Conservation (phyloP, 2,888 invertebrate genomes). For the Steromphala cineraria region DNA sequence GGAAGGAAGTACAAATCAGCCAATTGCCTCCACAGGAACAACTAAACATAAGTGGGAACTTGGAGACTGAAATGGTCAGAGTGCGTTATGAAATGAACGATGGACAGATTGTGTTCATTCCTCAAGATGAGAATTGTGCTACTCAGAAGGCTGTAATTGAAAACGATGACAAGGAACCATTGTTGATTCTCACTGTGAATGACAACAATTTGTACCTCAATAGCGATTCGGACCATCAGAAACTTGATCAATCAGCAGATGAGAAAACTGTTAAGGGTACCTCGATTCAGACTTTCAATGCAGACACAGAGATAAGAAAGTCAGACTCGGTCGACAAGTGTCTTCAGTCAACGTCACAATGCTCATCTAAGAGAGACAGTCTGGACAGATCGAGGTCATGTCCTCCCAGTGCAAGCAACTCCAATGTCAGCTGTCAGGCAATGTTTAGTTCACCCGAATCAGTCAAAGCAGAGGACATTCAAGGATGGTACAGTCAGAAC, state of each 20-base stretch:
- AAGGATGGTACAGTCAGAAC: background rate
- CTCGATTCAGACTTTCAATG: no score
- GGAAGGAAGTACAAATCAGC: no score
- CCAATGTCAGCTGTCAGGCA: background rate
- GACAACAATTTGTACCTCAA: background rate
- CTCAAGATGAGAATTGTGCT: background rate
- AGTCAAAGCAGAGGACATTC: background rate
- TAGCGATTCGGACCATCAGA: no score
- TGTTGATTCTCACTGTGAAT: background rate
- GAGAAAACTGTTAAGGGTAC: background rate
- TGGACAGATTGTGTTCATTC: background rate
- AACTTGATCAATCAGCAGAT: background rate
- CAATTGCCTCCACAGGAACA: no score
- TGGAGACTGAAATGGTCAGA: background rate
- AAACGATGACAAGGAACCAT: background rate
- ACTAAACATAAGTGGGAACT: background rate
- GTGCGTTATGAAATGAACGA: background rate
- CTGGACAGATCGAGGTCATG: background rate
- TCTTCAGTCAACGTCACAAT: background rate
- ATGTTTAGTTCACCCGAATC: background rate
- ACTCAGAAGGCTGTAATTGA: background rate
- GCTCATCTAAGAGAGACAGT: background rate
- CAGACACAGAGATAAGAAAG: background rate
- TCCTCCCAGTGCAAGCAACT: background rate
- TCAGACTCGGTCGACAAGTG: background rate